These are phyloP conservation scores for Smutsia gigantea DNA, from an alignment of 2,797 vertebrate genomes.

Conservation along the genomic window DNA sequence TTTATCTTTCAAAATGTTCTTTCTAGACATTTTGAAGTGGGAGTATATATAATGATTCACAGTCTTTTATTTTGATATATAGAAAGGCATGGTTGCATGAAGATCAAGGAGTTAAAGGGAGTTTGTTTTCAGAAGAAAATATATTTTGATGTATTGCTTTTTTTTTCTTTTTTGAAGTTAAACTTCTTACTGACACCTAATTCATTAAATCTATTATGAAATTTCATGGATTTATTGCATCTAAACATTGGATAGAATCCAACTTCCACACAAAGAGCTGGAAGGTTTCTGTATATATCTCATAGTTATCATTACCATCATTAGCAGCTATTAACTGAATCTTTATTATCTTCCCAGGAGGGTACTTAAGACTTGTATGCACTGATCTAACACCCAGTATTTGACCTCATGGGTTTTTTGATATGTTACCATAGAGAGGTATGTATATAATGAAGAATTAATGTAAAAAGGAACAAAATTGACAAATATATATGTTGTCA, in stretches of 20 bases:
- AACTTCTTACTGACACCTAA: neutral
- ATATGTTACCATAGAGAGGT: neutral
- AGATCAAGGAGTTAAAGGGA: neutral
- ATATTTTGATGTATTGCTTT: neutral
- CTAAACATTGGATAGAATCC: neutral
- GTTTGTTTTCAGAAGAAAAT: constrained; percentile 46
- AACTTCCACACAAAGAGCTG: neutral
- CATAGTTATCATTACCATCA: neutral
- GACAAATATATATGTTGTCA: neutral
- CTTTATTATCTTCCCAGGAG: neutral
- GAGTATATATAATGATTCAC: neutral
- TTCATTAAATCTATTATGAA: constrained; percentile 43
- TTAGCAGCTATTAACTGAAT: neutral
- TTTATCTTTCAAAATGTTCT: constrained; percentile 41
- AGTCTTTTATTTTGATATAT: constrained; percentile 31
- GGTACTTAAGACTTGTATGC: rapidly evolving
- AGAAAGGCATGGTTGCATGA: neutral
- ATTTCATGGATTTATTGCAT: neutral
- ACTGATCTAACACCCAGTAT: neutral
- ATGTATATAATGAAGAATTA: neutral
- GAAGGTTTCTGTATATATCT: neutral
- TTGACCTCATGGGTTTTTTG: neutral
- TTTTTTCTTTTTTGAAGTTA: constrained; percentile 10
- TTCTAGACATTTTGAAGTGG: neutral
- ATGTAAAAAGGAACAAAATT: neutral